Evolutionary conservation across 2,888 invertebrate species (phyloP), one percentile per base, ranked within the genome.

Genomic region (Galeopsomyia nigrocyanea): DNA sequence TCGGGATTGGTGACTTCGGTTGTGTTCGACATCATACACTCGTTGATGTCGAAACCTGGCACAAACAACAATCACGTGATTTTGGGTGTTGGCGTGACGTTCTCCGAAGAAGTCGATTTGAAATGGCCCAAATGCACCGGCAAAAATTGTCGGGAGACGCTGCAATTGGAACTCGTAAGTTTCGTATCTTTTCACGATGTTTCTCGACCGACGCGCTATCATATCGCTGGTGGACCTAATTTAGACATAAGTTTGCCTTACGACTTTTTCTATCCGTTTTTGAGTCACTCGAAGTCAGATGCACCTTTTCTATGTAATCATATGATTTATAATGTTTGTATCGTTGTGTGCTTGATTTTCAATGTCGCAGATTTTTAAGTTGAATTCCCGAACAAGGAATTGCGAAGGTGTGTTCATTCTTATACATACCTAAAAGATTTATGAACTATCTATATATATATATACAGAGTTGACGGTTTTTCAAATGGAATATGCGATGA

Each of bases 231-330:
- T 69, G 89, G 90, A 71, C 92, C 93, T 19, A 89, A 90, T 73
- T 87, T 93, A 70, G 89, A 91, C 79, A 88, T 92, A 71, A 88
- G 89, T 82, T 87, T 94, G 68, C 93, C 94, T 1, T 88, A 89
- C 77, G 92, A 93, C 83, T 94, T 94, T 83, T 94, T 94, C 84
- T 92, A 93, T 81, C 94, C 94, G 0, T 91, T 91, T 78, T 84
- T 89, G 68, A 82, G 80, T 67, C 74, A 73, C 67, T 71, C 77
- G 64, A 75, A 73, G 22, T 73, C 75, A 58, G 60, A 6, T 56
- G 71, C 67, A 56, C 14, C 66, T 22, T 19, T 22, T 46, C 46
- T 64, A 47, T 19, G 17, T 56, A 50, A 21, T 50, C 39, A n/a
- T n/a, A 39, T 50, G 16, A 53, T 62, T 26, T 62, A 50, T 50